phyloP scores from a whole-genome alignment of 2,113 vertebrate genomes.

The Mastomys natalensis region DNA sequence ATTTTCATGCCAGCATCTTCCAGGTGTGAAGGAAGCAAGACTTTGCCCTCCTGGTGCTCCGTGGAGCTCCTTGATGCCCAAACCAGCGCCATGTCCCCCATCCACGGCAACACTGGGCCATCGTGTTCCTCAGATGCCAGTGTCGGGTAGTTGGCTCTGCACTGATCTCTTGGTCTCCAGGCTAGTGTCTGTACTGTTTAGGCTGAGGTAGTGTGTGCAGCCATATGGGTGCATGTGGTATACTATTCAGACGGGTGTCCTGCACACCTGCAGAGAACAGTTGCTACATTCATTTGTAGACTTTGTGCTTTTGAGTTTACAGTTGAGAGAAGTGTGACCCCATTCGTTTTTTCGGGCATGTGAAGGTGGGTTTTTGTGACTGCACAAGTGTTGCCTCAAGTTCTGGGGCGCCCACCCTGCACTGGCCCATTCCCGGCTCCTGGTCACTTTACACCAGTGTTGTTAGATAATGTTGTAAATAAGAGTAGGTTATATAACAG shows the following conservation, averaged over 20 bases:
- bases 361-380: neutral
- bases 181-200: neutral
- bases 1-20: neutral
- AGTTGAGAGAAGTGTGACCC: neutral
- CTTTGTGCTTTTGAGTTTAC: slow-evolving; percentile 49
- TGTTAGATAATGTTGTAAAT: slow-evolving; percentile 87
- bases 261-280: neutral
- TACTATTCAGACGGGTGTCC: neutral
- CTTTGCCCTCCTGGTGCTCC: neutral
- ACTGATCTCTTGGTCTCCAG: neutral
- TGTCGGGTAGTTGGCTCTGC: neutral
- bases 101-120: neutral
- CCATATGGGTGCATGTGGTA: fast-evolving
- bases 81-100: neutral
- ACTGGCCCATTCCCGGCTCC: neutral
- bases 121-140: neutral
- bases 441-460: slow-evolving; percentile 69
- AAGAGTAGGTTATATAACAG: slow-evolving; percentile 85
- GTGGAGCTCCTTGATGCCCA: slow-evolving; percentile 24
- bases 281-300: slow-evolving; percentile 1
- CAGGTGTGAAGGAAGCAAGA: slow-evolving; percentile 30
- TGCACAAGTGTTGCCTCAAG: neutral
- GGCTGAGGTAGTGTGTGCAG: neutral
- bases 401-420: neutral
- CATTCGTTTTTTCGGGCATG: neutral